These are phyloP conservation scores for Luffia ferchaultella DNA, from an alignment of 2,888 invertebrate genomes.

Conservation along the genomic window DNA sequence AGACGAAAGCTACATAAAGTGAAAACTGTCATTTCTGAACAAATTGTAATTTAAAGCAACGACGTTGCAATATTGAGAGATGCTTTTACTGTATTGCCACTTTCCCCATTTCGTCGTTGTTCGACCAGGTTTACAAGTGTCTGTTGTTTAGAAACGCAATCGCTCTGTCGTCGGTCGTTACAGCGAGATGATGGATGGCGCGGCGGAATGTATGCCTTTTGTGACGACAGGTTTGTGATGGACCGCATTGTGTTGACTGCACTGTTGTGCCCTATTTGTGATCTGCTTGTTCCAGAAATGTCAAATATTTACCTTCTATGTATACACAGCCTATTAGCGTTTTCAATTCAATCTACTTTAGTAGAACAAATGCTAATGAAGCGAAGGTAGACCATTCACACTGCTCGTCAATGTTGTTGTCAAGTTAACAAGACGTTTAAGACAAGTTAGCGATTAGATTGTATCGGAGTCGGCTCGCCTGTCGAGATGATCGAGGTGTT, in stretches of 20 bases:
- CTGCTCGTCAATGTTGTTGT: background rate
- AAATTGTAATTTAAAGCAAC: background rate
- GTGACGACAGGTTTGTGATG: conserved; percentile 16
- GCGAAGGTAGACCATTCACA: no score
- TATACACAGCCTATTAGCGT: no score
- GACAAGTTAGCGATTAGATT: background rate
- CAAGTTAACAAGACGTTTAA: background rate
- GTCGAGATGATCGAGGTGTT: background rate
- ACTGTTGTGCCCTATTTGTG: conserved; percentile 15
- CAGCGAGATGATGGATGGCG: conserved; percentile 28
- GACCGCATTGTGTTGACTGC: conserved; percentile 12
- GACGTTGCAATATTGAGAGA: background rate
- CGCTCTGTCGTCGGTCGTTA: conserved; percentile 35
- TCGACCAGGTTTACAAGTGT: conserved; percentile 16
- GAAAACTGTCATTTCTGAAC: no score
- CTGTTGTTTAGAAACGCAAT: conserved; percentile 29
- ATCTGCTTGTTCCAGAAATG: background rate
- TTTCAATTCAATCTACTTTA: background rate
- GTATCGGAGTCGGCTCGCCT: background rate
- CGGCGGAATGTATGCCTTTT: conserved; percentile 15
- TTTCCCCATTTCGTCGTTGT: background rate
- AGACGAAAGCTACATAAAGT: no score
- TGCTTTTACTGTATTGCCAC: background rate
- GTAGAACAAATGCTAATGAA: no score
- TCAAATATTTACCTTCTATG: background rate